These are phyloP conservation scores for Ellobius talpinus DNA, from an alignment of 2,113 vertebrate genomes.

Conservation along the genomic window DNA sequence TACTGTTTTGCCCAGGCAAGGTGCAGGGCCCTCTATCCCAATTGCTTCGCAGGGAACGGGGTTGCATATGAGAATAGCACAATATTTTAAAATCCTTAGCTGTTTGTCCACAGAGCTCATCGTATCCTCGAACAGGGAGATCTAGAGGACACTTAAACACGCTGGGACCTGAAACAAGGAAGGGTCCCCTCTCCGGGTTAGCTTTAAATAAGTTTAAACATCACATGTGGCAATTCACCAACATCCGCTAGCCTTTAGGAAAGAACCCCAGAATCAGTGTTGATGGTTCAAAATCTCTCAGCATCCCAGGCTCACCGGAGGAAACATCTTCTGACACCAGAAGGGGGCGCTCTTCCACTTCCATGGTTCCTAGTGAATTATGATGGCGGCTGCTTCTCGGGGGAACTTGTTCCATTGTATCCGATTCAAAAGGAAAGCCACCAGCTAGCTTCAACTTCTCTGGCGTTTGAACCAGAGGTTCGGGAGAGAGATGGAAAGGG, in stretches of 20 bases:
- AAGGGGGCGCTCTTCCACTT: not conserved
- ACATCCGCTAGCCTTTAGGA: no score
- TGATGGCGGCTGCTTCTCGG: not conserved
- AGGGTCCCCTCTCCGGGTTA: no score
- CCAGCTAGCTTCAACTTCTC: not conserved
- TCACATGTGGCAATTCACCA: not conserved
- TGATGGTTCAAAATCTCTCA: not conserved
- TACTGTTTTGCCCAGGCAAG: not conserved
- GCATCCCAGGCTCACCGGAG: no score
- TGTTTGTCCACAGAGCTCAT: not conserved
- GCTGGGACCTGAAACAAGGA: not conserved
- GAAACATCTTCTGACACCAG: not conserved
- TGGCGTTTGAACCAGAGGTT: not conserved
- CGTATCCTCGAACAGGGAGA: not conserved
- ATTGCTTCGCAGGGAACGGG: rapidly evolving
- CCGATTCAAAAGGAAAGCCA: not conserved
- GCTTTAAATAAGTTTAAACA: not conserved
- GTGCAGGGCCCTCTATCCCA: not conserved
- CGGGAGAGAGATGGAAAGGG: not conserved
- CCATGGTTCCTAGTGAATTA: not conserved
- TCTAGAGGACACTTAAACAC: not conserved
- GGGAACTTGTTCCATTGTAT: not conserved
- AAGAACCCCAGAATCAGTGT: not conserved
- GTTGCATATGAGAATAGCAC: not conserved
- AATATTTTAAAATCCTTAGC: not conserved